Conservation (phyloP, 2,888 invertebrate species). For the Bombylius discolor region DNA sequence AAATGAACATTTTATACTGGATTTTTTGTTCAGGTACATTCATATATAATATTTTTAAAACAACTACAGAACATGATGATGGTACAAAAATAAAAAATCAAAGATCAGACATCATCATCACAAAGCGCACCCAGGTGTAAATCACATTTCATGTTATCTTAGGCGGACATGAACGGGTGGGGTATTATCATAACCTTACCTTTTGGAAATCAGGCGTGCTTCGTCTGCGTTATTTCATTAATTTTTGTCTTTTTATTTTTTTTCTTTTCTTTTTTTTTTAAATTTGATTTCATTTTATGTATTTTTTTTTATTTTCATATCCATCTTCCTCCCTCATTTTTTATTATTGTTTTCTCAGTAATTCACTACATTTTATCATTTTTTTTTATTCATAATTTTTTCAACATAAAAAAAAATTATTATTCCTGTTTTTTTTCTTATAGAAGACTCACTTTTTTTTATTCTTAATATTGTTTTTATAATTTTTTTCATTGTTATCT, state of each 20-base stretch:
- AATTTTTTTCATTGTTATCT: too few species aligned
- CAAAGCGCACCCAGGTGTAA: conserved; percentile 31
- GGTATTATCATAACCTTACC: not conserved
- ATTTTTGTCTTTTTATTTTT: not conserved
- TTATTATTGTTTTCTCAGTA: not conserved
- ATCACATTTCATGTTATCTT: conserved; percentile 18
- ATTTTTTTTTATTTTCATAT: not conserved
- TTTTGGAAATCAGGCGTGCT: conserved; percentile 9
- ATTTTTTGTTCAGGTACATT: too few species aligned
- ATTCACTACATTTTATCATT: conserved; percentile 3
- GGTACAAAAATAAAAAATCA: not conserved
- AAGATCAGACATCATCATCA: not conserved
- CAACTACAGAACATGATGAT: not conserved
- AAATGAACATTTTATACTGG: too few species aligned
- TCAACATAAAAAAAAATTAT: too few species aligned
- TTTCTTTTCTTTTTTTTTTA: too few species aligned
- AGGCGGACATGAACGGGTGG: conserved; percentile 6
- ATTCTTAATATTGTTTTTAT: too few species aligned
- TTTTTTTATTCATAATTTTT: not conserved
- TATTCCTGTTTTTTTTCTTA: too few species aligned
- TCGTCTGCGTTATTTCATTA: conserved; percentile 12
- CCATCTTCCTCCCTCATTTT: not conserved
- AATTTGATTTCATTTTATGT: too few species aligned
- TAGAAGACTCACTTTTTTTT: too few species aligned
- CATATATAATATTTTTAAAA: too few species aligned